A percentile compares a stretch with the other conserved stretches of the same genome.
phyloP scores from a whole-genome alignment of 2,888 invertebrate species.

The Eubasilissa splendida region DNA sequence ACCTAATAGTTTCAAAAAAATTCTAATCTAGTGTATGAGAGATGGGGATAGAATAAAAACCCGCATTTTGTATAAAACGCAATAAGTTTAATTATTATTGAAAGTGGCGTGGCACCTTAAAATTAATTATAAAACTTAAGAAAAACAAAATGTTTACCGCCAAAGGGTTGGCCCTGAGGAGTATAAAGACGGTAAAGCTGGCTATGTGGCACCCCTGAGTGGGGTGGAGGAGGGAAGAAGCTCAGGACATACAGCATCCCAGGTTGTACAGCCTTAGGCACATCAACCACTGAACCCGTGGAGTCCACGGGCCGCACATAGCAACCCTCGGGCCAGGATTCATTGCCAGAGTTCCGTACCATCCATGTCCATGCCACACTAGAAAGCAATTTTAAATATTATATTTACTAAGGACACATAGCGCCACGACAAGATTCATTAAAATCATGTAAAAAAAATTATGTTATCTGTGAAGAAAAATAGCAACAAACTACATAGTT shows the following conservation, averaged over 20 bases:
- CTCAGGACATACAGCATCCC: conserved; percentile 11
- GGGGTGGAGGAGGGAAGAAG: conserved; percentile 63
- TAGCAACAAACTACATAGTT: no score
- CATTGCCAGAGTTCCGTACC: conserved; percentile 89
- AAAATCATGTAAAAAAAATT: no score
- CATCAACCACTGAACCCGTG: conserved; percentile 70
- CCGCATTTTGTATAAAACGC: no score
- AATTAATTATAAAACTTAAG: no score
- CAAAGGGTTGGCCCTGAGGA: conserved; percentile 90
- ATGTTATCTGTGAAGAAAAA: no score
- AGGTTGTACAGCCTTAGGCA: conserved; percentile 60
- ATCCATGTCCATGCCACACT: conserved; percentile 91
- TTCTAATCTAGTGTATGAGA: no score
- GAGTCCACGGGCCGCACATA: conserved; percentile 84
- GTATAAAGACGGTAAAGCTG: conserved; percentile 94
- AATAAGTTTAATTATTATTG: no score
- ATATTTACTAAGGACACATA: background rate
- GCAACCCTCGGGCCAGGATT: conserved; percentile 90
- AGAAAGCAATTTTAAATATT: background rate
- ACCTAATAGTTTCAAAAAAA: no score
- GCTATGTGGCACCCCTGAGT: conserved; percentile 81
- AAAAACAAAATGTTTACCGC: conserved; percentile 76
- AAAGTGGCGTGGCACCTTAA: no score
- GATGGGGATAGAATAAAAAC: no score
- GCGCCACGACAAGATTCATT: no score